These are phyloP conservation scores for Alligator sinensis DNA, from an alignment of 2,113 vertebrate genomes.

Conservation along the genomic window DNA sequence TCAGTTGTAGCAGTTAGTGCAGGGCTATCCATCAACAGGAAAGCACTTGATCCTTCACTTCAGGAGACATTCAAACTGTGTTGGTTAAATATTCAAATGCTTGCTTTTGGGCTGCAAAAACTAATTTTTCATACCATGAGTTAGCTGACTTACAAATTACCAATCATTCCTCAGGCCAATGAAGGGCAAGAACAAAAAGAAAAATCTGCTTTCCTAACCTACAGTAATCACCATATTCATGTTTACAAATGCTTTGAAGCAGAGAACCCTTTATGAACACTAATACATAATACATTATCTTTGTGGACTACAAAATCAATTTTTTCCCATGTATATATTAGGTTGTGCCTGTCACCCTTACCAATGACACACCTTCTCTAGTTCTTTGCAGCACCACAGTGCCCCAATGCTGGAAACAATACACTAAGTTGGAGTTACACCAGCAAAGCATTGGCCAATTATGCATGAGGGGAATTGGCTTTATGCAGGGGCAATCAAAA, in stretches of 20 bases:
- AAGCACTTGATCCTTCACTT: neutral
- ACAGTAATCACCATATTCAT: neutral
- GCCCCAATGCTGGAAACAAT: accelerated
- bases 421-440: neutral
- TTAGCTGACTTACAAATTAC: neutral
- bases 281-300: neutral
- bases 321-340: neutral
- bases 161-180: neutral
- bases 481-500: neutral
- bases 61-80: accelerated
- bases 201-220: neutral
- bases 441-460: neutral
- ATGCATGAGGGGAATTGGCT: neutral
- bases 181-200: neutral
- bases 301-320: neutral
- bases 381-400: neutral
- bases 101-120: neutral
- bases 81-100: neutral
- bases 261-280: neutral
- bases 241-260: neutral
- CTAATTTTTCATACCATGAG: accelerated
- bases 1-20: neutral
- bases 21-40: neutral
- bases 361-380: neutral
- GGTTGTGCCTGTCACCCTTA: neutral